Evolutionary conservation across 2,888 invertebrate genomes (phyloP).

Genomic region (Tetropium fuscum): DNA sequence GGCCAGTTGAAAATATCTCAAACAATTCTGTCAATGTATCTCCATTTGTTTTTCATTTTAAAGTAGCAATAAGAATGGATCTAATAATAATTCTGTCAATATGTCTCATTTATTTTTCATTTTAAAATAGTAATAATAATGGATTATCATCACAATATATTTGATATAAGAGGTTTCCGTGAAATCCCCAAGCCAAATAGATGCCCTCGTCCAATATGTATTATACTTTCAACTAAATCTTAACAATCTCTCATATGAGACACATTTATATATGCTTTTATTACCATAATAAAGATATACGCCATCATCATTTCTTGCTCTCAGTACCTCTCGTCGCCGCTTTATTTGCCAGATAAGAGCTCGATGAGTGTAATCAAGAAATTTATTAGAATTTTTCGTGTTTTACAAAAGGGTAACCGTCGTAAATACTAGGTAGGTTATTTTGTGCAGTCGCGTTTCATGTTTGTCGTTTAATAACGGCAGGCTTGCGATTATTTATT

Average conservation of each 20-base stretch:
- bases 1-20: too few relatives aligned
- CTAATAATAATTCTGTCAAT: too few relatives aligned
- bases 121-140: too few relatives aligned
- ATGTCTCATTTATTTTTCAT: too few relatives aligned
- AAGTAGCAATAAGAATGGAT: too few relatives aligned
- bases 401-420: slow-evolving; percentile 33
- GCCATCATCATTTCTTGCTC: slow-evolving; percentile 26
- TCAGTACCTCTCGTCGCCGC: slow-evolving; percentile 19
- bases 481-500: slow-evolving; percentile 35
- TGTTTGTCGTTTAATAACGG: slow-evolving; percentile 41
- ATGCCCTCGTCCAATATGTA: slow-evolving; percentile 4
- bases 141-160: too few relatives aligned
- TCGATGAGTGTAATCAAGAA: slow-evolving; percentile 47
- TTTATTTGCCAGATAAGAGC: slow-evolving; percentile 34
- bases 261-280: slow-evolving; percentile 31
- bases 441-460: slow-evolving; percentile 35
- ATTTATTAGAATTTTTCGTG: slow-evolving; percentile 47
- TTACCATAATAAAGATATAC: slow-evolving; percentile 25
- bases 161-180: neutral
- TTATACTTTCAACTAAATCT: slow-evolving; percentile 17
- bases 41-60: too few relatives aligned
- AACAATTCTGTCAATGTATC: too few relatives aligned
- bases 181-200: slow-evolving; percentile 1
- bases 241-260: slow-evolving; percentile 22
- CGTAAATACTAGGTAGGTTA: slow-evolving; percentile 46